Evolutionary conservation across 2,888 invertebrate species (phyloP), one percentile per base, ranked within the genome.

Genomic region (Nymphalis c-album): DNA sequence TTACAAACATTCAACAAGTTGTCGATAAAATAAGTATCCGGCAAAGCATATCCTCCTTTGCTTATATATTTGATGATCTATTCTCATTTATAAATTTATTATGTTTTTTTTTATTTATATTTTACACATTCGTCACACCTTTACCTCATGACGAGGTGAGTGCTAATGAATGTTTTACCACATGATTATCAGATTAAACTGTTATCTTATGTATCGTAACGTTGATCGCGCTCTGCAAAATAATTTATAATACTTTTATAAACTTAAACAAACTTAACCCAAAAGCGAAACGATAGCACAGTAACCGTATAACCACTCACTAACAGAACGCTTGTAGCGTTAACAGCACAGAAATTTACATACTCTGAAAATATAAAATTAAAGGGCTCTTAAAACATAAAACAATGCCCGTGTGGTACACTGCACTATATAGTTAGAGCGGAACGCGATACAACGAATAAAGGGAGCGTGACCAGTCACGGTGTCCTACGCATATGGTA

Each of bases 171-270:
- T 89, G 87, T 87, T 87, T 85, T 79, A 84, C 84, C 82, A 79
- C 82, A 84, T 87, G 87, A 87, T 88, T 85, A 86, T 84, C 77
- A 85, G 86, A 90, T 90, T 88, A 90, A 84, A 83, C 79, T 85
- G 86, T 90, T 91, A 91, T 90, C 88, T 88, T 77, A 76, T 79
- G 74, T 86, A 84, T 85, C 81, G 84, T 87, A 85, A 84, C 81
- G 80, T 83, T 81, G 81, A 85, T 82, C 83, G 81, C 78, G 75
- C 74, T 78, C 76, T 78, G 78, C 75, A 79, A 79, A 74, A 73
- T 73, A 74, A 73, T 71, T 74, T 71, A 72, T 73, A 74, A 76
- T 75, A 71, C 71, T 69, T 70, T 69, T 72, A 76, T 79, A 79
- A 75, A 78, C 74, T 77, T 77, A 76, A 79, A 77, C 74, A 75